A percentile compares a stretch with the other conserved stretches of the same genome.
Evolutionary conservation across 2,113 vertebrate species (phyloP).

Genomic region (Nipponia nippon): DNA sequence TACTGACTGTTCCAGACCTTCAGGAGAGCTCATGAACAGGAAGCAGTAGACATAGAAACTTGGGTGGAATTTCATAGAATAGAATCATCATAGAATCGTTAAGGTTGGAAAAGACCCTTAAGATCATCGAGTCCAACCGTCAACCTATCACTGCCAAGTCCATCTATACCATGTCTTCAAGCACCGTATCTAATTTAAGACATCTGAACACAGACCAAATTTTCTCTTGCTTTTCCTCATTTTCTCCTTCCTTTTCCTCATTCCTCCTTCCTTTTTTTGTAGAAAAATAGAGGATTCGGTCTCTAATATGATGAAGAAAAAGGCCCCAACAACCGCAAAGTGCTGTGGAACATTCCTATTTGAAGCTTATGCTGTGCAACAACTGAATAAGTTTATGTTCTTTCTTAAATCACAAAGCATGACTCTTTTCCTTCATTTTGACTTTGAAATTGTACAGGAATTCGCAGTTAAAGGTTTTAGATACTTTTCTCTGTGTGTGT

Average conservation of each 20-base stretch:
- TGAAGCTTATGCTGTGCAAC: background rate
- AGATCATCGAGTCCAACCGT: too few relatives aligned
- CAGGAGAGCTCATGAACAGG: background rate
- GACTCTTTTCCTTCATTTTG: background rate
- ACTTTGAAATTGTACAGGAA: background rate
- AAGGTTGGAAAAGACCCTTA: too few relatives aligned
- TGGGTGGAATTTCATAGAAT: background rate
- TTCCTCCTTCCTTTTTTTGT: too few relatives aligned
- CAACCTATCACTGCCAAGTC: too few relatives aligned
- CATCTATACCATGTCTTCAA: too few relatives aligned
- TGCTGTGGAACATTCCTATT: background rate
- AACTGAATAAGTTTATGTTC: background rate
- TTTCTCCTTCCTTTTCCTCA: too few relatives aligned
- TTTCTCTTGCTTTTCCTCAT: background rate
- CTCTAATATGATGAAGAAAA: background rate
- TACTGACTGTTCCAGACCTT: background rate
- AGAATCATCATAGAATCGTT: too few relatives aligned
- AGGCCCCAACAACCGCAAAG: background rate
- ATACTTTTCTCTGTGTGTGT: background rate
- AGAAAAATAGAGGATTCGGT: background rate
- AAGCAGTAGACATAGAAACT: background rate
- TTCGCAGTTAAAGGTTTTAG: background rate
- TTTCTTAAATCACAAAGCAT: background rate
- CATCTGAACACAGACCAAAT: background rate
- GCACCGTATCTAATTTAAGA: too few relatives aligned